These are phyloP conservation scores for Haliaeetus leucogaster DNA, from an alignment of 2,113 vertebrate genomes.

Conservation along the genomic window DNA sequence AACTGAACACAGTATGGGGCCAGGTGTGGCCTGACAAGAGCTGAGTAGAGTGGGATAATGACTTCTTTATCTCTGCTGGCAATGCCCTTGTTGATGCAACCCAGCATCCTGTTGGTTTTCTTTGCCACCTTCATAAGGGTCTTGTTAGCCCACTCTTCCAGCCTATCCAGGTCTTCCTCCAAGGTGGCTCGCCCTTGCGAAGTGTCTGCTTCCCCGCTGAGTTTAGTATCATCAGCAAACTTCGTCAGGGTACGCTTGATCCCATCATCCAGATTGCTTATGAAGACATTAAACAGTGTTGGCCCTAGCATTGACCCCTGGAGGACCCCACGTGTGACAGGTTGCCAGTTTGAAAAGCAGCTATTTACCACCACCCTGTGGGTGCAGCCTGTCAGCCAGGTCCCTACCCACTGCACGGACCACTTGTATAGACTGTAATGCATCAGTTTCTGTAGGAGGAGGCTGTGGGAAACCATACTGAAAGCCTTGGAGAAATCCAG, in stretches of 20 bases:
- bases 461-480: background rate
- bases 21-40: background rate
- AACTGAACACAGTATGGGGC: background rate
- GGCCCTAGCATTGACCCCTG: background rate
- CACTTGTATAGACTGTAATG: too few species aligned
- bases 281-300: background rate
- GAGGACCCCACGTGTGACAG: background rate
- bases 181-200: background rate
- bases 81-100: background rate
- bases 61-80: background rate
- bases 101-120: background rate
- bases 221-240: background rate
- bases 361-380: background rate
- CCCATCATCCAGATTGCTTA: background rate
- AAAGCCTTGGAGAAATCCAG: background rate
- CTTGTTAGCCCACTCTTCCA: background rate
- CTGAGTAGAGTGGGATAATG: background rate
- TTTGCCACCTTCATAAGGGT: background rate
- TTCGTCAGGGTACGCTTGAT: background rate
- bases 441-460: background rate
- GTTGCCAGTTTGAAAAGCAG: background rate
- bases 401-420: too few species aligned
- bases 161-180: background rate
- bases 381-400: background rate
- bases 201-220: background rate